Conservation (phyloP, 2,888 invertebrate genomes). For the Aleiodes testaceus region DNA sequence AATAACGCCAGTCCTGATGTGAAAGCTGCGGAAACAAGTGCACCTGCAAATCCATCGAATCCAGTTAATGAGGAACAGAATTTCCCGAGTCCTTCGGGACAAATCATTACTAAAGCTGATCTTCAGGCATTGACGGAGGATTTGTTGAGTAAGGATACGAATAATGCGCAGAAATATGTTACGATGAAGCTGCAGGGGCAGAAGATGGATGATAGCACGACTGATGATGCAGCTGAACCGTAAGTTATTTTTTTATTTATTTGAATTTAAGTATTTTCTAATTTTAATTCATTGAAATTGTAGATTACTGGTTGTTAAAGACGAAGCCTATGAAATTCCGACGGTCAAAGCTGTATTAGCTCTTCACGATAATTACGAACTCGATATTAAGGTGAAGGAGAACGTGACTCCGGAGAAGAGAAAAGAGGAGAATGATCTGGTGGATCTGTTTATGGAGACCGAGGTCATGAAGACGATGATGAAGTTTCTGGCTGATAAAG, state of each 20-base stretch:
- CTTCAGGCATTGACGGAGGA: slow-evolving; percentile 82
- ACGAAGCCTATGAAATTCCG: slow-evolving; percentile 79
- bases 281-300: slow-evolving; percentile 41
- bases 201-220: slow-evolving; percentile 81
- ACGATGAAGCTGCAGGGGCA: slow-evolving; percentile 84
- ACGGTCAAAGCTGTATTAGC: slow-evolving; percentile 82
- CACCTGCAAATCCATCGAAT: slow-evolving; percentile 31
- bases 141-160: slow-evolving; percentile 81
- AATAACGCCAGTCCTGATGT: slow-evolving; percentile 38
- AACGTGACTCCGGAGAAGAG: slow-evolving; percentile 82
- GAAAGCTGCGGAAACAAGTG: slow-evolving; percentile 31
- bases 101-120: slow-evolving; percentile 77
- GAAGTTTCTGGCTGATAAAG: slow-evolving; percentile 78
- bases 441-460: slow-evolving; percentile 85
- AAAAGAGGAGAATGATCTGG: slow-evolving; percentile 85
- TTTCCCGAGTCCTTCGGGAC: slow-evolving; percentile 61
- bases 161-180: slow-evolving; percentile 82
- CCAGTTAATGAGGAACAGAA: slow-evolving; percentile 49
- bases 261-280: too few species aligned
- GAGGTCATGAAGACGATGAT: slow-evolving; percentile 83
- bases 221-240: slow-evolving; percentile 85
- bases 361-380: slow-evolving; percentile 90
- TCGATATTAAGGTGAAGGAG: slow-evolving; percentile 82
- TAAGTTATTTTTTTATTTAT: slow-evolving; percentile 73
- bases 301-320: slow-evolving; percentile 81